A percentile compares a stretch with the other conserved stretches of the same genome.
These are phyloP conservation scores for Arion vulgaris DNA, from an alignment of 1,140 invertebrate species.

Conservation along the genomic window DNA sequence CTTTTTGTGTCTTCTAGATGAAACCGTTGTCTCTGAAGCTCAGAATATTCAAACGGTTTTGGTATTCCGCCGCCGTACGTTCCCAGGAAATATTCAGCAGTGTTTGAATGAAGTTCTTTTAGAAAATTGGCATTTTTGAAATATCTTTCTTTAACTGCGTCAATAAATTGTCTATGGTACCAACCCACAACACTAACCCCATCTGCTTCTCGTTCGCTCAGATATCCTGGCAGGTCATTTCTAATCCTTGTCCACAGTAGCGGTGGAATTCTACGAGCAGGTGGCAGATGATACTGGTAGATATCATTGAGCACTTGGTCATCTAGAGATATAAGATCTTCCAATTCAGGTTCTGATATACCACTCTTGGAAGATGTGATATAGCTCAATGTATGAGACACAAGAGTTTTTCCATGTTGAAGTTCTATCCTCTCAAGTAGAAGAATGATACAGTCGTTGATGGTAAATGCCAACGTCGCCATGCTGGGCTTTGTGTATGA, in stretches of 20 bases:
- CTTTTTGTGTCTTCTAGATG: slow-evolving; percentile 86
- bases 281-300: slow-evolving; percentile 71
- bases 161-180: slow-evolving; percentile 83
- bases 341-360: slow-evolving; percentile 67
- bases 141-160: slow-evolving; percentile 86
- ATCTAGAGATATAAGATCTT: slow-evolving; percentile 69
- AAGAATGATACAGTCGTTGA: slow-evolving; percentile 59
- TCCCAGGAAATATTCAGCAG: slow-evolving; percentile 98
- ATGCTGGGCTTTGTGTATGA: slow-evolving; percentile 49
- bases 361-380: slow-evolving; percentile 65
- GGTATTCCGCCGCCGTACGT: slow-evolving; percentile 84
- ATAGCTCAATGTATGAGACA: slow-evolving; percentile 60
- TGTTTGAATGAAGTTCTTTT: slow-evolving; percentile 96
- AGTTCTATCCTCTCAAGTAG: slow-evolving; percentile 62
- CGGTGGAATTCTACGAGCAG: slow-evolving; percentile 67
- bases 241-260: slow-evolving; percentile 63
- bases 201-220: slow-evolving; percentile 85
- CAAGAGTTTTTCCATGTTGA: slow-evolving; percentile 63
- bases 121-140: slow-evolving; percentile 98
- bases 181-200: slow-evolving; percentile 97
- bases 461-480: slow-evolving; percentile 51
- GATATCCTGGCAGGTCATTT: slow-evolving; percentile 56
- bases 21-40: slow-evolving; percentile 91
- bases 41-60: slow-evolving; percentile 97
- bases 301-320: slow-evolving; percentile 70